Evolutionary conservation across 1,140 invertebrate species (phyloP).

Genomic region (Uloborus diversus): DNA sequence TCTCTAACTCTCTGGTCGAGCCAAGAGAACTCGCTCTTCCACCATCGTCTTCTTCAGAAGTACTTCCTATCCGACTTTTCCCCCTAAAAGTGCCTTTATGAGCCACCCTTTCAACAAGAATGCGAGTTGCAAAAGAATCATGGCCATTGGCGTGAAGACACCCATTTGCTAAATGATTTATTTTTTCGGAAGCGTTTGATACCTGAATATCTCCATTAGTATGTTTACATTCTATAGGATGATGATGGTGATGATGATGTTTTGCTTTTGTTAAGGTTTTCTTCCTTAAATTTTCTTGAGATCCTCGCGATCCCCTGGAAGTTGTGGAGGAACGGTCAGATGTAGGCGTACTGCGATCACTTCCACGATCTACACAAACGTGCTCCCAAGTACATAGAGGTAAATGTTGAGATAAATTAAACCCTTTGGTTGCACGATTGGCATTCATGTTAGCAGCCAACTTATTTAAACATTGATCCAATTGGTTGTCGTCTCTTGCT

Average conservation of each 20-base stretch:
- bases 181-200: neutral
- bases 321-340: slow-evolving; percentile 49
- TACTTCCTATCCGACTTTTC: slow-evolving; percentile 31
- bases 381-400: slow-evolving; percentile 31
- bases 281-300: slow-evolving; percentile 44
- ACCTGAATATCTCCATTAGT: slow-evolving; percentile 16
- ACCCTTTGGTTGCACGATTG: slow-evolving; percentile 45
- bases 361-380: slow-evolving; percentile 43
- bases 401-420: slow-evolving; percentile 39
- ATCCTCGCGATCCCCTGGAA: slow-evolving; percentile 37
- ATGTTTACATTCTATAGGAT: slow-evolving; percentile 25
- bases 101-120: slow-evolving; percentile 19
- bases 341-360: slow-evolving; percentile 44
- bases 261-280: slow-evolving; percentile 30
- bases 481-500: slow-evolving; percentile 7
- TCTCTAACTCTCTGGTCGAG: slow-evolving; percentile 34
- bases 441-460: slow-evolving; percentile 28
- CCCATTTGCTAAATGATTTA: slow-evolving; percentile 4
- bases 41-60: slow-evolving; percentile 54
- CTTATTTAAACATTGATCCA: slow-evolving; percentile 41
- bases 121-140: neutral
- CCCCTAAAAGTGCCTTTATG: neutral
- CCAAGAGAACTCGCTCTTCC: slow-evolving; percentile 37
- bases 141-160: neutral
- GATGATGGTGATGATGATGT: slow-evolving; percentile 47